A percentile compares a stretch with the other conserved stretches of the same genome.
phyloP scores from a whole-genome alignment of 2,113 vertebrate genomes.

The Brachyhypopomus gauderio region DNA sequence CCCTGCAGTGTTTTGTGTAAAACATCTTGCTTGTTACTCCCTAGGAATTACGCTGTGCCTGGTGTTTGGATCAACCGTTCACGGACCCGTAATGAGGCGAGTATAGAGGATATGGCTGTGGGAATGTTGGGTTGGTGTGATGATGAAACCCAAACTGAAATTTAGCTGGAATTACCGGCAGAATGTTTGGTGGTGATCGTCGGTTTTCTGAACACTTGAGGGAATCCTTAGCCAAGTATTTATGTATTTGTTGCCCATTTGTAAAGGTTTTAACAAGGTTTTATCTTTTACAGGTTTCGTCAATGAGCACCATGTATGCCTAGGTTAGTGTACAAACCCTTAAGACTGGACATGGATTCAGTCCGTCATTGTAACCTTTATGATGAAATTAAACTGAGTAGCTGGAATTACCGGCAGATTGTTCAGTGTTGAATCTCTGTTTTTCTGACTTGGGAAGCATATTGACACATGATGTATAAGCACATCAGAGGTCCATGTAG shows the following conservation, averaged over 20 bases:
- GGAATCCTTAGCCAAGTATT: too few species aligned
- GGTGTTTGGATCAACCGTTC: neutral
- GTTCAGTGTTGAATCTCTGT: constrained; percentile 78
- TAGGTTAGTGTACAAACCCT: neutral
- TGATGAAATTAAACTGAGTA: constrained; percentile 60
- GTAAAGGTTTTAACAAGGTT: neutral
- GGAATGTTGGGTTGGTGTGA: neutral
- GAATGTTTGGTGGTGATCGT: constrained; percentile 80
- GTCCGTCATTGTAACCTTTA: neutral
- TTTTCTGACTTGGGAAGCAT: constrained; percentile 59
- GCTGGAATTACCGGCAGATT: constrained; percentile 91
- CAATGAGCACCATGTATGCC: too few species aligned
- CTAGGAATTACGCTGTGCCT: neutral
- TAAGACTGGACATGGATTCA: neutral
- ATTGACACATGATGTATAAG: neutral
- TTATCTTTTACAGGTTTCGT: neutral
- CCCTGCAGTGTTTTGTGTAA: too few species aligned
- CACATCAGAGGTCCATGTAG: neutral
- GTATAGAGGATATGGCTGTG: neutral
- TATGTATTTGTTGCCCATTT: neutral
- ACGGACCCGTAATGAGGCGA: neutral
- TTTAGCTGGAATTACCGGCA: constrained; percentile 86
- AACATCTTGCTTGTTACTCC: neutral
- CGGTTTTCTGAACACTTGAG: constrained; percentile 74
- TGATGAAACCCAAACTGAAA: constrained; percentile 54